Evolutionary conservation across 2,113 vertebrate species (phyloP), one percentile per base, ranked within the genome.

Genomic region (Romanogobio albipinnatus): DNA sequence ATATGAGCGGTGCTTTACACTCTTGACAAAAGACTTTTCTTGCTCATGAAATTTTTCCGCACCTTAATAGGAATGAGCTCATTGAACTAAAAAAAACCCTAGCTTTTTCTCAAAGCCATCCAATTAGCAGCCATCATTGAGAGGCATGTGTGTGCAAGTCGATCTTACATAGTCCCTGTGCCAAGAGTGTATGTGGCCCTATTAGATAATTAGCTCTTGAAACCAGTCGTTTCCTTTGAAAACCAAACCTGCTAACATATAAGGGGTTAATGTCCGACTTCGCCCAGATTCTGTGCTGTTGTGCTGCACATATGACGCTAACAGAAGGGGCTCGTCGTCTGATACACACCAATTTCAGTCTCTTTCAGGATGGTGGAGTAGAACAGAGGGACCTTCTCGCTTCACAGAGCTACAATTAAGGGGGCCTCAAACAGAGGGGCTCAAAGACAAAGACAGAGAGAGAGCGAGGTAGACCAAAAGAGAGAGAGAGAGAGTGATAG

Each of bases 381-480:
- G 75, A 83, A 87, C 86, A 87, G 90, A 86, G 87, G 88, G 84
- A 64, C 5, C 17, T 89, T 91, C 88, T 92, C 86, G 87, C 92
- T 89, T 91, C 92, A 90, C 87, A 90, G 90, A 89, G 76, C 75
- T 76, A 73, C 93, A 94, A 94, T 94, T 92, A 94, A 93, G 86
- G 84, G 86, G 89, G 86, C 76, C 87, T 87, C 90, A 92, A 86
- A 89, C 89, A 90, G 86, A 87, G 88, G 90, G 86, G 66, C 47
- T 80, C 61, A 85, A 89, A 93, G 89, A 93, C 92, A 93, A 92
- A 90, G 90, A 83, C 78, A 82, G 84, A 70, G 15, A 29, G 82
- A 39, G 73, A 76, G 64, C 2, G 24, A 61, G n/a, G 29, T 75
- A 58, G 68, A 9, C 76, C 29, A 2, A 29, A 29, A 24, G 15